Percentiles rank a stretch among this genome's conserved stretches.
Evolutionary conservation across 1,140 invertebrate genomes (phyloP).

Genomic region (Brachionus manjavacas): DNA sequence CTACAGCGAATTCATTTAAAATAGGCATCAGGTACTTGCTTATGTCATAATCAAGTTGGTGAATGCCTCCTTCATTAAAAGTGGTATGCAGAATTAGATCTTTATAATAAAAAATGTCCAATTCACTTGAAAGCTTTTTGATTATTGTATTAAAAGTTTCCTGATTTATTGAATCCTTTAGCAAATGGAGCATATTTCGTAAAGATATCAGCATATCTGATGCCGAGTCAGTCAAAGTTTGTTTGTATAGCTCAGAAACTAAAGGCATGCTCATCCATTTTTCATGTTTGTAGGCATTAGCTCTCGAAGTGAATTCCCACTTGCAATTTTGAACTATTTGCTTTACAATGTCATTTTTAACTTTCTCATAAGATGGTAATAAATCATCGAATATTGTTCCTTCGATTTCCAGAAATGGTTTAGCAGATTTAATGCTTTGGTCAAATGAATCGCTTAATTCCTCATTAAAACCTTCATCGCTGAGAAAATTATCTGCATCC

Average conservation of each 20-base stretch:
- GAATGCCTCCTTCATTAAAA: slow-evolving; percentile 26
- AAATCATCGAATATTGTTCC: slow-evolving; percentile 23
- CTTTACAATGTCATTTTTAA: slow-evolving; percentile 22
- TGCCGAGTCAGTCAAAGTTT: neutral
- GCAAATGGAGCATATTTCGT: slow-evolving; percentile 33
- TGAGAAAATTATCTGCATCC: neutral
- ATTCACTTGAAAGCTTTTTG: slow-evolving; percentile 11
- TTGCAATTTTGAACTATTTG: slow-evolving; percentile 12
- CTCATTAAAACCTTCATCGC: neutral
- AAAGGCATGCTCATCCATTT: slow-evolving; percentile 32
- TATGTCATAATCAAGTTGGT: slow-evolving; percentile 23
- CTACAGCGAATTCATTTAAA: neutral
- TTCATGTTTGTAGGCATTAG: neutral
- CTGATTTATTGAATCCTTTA: neutral
- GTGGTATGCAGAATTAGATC: neutral
- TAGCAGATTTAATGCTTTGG: neutral
- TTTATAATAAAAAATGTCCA: slow-evolving; percentile 33
- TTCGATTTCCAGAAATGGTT: neutral
- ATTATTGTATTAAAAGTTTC: neutral
- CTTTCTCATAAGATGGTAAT: slow-evolving; percentile 20
- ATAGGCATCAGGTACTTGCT: slow-evolving; percentile 30
- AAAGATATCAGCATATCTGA: slow-evolving; percentile 36
- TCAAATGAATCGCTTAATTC: neutral
- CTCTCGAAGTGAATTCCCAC: slow-evolving; percentile 26
- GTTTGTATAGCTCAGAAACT: neutral